These are phyloP conservation scores for Sarcophaga carnaria DNA, from an alignment of 2,888 invertebrate genomes.

Conservation along the genomic window DNA sequence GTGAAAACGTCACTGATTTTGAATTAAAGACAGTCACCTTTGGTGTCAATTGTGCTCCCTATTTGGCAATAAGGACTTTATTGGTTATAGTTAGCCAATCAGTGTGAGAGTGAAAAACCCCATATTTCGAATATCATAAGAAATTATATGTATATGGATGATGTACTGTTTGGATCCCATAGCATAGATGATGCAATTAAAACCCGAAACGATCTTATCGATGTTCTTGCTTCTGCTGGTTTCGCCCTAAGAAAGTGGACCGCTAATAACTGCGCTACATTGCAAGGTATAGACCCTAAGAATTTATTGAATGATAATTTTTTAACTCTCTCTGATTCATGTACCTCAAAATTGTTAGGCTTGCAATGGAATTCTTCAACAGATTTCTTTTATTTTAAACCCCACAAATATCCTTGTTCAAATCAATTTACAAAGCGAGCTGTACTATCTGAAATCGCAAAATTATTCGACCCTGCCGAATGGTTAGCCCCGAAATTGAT, in stretches of 20 bases:
- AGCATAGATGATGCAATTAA: not conserved
- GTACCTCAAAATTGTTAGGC: not conserved
- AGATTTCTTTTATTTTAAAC: not conserved
- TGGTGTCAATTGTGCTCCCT: not conserved
- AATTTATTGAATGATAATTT: not conserved
- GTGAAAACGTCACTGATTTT: not conserved
- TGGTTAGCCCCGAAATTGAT: too few species aligned
- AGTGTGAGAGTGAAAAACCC: not conserved
- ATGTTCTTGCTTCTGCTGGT: not conserved
- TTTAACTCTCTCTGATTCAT: not conserved
- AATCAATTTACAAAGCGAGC: not conserved
- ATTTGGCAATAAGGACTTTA: not conserved
- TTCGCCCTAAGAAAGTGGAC: not conserved
- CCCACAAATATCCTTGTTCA: not conserved
- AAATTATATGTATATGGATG: too few species aligned
- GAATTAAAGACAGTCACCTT: constrained; percentile 5
- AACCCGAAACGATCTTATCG: not conserved
- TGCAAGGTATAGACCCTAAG: not conserved
- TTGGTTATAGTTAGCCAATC: not conserved
- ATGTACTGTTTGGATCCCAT: too few species aligned
- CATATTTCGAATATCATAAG: not conserved
- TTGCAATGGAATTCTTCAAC: not conserved
- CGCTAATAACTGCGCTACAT: not conserved
- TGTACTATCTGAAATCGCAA: not conserved
- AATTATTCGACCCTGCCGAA: too few species aligned